Percentiles rank a stretch among this genome's conserved stretches.
Conservation (phyloP, 2,888 invertebrate genomes). For the Melanargia galathea region DNA sequence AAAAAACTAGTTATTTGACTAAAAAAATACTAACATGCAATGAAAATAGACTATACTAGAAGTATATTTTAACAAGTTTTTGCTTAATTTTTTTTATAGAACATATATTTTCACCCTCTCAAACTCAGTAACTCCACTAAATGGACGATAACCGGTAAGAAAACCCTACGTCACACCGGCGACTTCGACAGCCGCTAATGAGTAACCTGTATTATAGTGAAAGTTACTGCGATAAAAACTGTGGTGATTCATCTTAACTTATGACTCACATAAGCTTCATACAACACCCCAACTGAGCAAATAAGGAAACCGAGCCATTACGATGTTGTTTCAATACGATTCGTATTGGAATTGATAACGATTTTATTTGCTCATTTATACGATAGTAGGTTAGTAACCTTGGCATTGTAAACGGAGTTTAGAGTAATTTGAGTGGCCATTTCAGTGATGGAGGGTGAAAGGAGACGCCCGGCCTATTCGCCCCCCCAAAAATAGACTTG, state of each 20-base stretch:
- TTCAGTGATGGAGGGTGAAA: conserved; percentile 46
- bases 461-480: conserved; percentile 46
- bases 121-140: too few species aligned
- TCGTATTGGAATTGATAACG: conserved; percentile 27
- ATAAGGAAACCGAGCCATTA: conserved; percentile 30
- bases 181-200: conserved; percentile 26
- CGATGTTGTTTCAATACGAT: conserved; percentile 19
- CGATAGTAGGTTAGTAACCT: conserved; percentile 44
- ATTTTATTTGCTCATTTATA: neutral
- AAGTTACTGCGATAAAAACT: conserved; percentile 38
- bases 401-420: conserved; percentile 54
- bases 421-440: conserved; percentile 23
- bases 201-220: conserved; percentile 39
- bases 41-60: too few species aligned
- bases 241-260: conserved; percentile 39
- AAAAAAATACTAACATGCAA: too few species aligned
- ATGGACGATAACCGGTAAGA: too few species aligned
- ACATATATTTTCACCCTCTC: too few species aligned
- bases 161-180: conserved; percentile 36
- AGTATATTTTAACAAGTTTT: too few species aligned
- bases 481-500: conserved; percentile 62
- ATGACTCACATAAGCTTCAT: conserved; percentile 39
- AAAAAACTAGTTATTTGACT: too few species aligned
- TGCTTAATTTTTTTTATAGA: too few species aligned
- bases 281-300: conserved; percentile 27